phyloP scores from a whole-genome alignment of 2,113 vertebrate species.

The Narcine bancroftii region DNA sequence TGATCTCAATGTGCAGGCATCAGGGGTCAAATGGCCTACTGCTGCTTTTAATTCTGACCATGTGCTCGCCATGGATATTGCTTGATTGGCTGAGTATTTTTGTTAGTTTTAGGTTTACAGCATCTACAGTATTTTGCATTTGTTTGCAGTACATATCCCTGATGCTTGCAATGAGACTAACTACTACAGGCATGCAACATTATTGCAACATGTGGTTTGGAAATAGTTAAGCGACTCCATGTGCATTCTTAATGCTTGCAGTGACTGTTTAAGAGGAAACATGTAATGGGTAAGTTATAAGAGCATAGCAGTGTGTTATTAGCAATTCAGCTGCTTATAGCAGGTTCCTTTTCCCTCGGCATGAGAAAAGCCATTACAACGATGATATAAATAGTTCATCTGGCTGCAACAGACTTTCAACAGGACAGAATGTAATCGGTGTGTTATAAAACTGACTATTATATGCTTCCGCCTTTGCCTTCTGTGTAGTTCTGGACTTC shows the following conservation, averaged over 20 bases:
- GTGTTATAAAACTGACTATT: constrained; percentile 28
- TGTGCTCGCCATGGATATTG: no score
- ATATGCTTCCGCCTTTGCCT: constrained; percentile 17
- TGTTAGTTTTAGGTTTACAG: no score
- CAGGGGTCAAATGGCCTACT: no score
- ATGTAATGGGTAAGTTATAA: constrained; percentile 20
- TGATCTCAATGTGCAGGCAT: no score
- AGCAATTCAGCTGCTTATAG: neutral
- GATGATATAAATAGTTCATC: constrained; percentile 35
- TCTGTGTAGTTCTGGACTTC: constrained; percentile 44
- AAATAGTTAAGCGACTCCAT: constrained; percentile 2
- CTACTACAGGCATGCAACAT: neutral
- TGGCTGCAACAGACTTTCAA: constrained; percentile 21
- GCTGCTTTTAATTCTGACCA: no score
- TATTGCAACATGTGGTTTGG: neutral
- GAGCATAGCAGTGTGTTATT: constrained; percentile 16
- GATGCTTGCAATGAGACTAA: neutral
- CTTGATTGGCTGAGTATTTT: no score
- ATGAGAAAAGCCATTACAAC: neutral
- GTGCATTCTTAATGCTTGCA: neutral
- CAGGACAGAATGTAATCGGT: constrained; percentile 30
- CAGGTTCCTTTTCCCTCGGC: neutral
- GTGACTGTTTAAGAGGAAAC: constrained; percentile 15
- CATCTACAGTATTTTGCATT: no score
- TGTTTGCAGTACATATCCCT: neutral